Conservation (phyloP, 64 coral and sea anemone species). For the Catalaphyllia jardinei region DNA sequence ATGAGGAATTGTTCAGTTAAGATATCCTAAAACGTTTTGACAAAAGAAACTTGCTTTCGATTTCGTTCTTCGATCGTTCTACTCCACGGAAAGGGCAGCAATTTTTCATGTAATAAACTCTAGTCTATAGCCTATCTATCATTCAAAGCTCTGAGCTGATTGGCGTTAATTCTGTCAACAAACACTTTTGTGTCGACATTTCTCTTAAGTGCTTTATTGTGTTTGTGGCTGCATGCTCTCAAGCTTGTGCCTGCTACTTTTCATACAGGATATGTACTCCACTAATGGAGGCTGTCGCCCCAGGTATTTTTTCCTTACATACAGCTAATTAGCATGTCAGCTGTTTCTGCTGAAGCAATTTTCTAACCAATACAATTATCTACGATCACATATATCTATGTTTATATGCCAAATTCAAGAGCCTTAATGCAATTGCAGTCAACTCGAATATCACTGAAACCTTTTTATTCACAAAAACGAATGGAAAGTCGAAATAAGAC, state of each 20-base stretch:
- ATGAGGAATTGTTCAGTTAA: too few relatives aligned
- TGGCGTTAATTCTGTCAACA: slow-evolving; percentile 28
- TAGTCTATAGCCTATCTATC: not conserved
- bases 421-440: not conserved
- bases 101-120: not conserved
- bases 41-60: too few relatives aligned
- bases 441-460: not conserved
- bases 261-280: slow-evolving; percentile 12
- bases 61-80: too few relatives aligned
- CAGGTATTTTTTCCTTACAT: not conserved
- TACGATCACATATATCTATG: not conserved
- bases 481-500: not conserved
- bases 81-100: not conserved
- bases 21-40: too few relatives aligned
- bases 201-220: slow-evolving; percentile 34
- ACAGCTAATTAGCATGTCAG: slow-evolving; percentile 8
- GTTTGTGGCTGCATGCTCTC: not conserved
- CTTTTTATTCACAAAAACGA: not conserved
- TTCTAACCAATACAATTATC: not conserved
- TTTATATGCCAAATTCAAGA: not conserved
- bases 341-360: not conserved
- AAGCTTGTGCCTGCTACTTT: not conserved
- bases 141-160: not conserved
- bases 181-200: not conserved
- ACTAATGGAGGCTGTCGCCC: not conserved